phyloP scores from a whole-genome alignment of 2,113 vertebrate species.

The Eublepharis macularius region DNA sequence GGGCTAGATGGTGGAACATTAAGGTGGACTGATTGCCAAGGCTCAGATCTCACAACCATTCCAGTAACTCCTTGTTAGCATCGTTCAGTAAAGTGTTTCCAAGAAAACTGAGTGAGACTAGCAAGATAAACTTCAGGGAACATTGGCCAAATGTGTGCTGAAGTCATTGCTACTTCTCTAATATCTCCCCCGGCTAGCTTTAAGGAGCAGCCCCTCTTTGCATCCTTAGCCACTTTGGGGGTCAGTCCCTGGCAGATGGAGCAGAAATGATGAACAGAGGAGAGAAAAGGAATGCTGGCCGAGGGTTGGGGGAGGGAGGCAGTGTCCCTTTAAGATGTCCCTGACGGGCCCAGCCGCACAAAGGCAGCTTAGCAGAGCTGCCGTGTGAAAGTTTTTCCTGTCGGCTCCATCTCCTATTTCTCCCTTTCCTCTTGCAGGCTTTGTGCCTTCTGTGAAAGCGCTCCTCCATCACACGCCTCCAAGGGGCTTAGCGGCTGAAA shows the following conservation, averaged over 20 bases:
- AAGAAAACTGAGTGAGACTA: background rate
- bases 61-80: background rate
- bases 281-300: background rate
- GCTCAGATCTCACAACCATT: too few species aligned
- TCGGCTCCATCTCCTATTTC: constrained; percentile 54
- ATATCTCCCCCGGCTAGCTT: background rate
- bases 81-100: background rate
- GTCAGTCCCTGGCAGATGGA: constrained; percentile 40
- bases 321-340: constrained; percentile 10
- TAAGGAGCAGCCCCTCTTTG: background rate
- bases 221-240: background rate
- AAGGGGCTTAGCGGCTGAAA: constrained; percentile 62
- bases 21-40: background rate
- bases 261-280: constrained; percentile 34
- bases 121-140: background rate
- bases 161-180: background rate
- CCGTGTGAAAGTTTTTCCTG: constrained; percentile 67
- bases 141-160: background rate
- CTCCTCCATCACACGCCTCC: constrained; percentile 60
- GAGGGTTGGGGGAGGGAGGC: background rate
- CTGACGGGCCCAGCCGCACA: constrained; percentile 30
- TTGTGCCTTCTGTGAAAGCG: constrained; percentile 66
- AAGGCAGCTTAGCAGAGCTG: constrained; percentile 56
- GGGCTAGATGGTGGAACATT: background rate
- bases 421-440: constrained; percentile 52